Percentiles rank a stretch among this genome's conserved stretches.
Conservation (phyloP, 2,797 vertebrate genomes). For the Sebastes nivosus region DNA sequence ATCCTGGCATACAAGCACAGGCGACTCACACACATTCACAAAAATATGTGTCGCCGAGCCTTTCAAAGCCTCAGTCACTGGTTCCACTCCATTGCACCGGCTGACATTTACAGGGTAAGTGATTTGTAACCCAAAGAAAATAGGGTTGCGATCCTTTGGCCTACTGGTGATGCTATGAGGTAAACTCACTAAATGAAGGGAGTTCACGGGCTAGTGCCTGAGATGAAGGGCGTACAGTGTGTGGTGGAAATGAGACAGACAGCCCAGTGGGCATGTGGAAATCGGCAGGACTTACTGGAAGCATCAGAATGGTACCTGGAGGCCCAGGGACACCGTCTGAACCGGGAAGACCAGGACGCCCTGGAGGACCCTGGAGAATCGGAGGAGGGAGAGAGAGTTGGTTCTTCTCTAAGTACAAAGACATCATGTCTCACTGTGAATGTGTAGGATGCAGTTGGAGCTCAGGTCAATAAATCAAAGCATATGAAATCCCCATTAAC, state of each 20-base stretch:
- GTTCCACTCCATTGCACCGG: constrained; percentile 68
- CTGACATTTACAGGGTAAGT: constrained; percentile 77
- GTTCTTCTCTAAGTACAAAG: neutral
- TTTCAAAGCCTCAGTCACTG: constrained; percentile 64
- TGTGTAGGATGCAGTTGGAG: neutral
- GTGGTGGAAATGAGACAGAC: constrained; percentile 9
- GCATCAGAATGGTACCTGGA: constrained; percentile 95
- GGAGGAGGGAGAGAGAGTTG: neutral
- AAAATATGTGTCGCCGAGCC: constrained; percentile 45
- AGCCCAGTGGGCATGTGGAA: constrained; percentile 14
- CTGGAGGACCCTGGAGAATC: constrained; percentile 88
- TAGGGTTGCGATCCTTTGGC: constrained; percentile 52
- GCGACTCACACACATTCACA: neutral
- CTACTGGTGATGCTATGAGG: constrained; percentile 51
- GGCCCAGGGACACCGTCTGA: constrained; percentile 95
- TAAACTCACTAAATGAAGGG: constrained; percentile 48
- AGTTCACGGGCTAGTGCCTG: constrained; percentile 29
- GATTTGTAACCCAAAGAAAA: constrained; percentile 75
- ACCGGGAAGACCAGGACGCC: constrained; percentile 94
- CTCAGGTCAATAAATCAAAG: neutral
- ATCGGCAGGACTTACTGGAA: constrained; percentile 87
- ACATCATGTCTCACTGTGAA: neutral
- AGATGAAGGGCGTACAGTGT: constrained; percentile 32
- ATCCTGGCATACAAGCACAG: neutral
- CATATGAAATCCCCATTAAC: neutral